phyloP scores from a whole-genome alignment of 37 sponge, comb jelly and placozoan species.

The Theonella swinhoei region DNA sequence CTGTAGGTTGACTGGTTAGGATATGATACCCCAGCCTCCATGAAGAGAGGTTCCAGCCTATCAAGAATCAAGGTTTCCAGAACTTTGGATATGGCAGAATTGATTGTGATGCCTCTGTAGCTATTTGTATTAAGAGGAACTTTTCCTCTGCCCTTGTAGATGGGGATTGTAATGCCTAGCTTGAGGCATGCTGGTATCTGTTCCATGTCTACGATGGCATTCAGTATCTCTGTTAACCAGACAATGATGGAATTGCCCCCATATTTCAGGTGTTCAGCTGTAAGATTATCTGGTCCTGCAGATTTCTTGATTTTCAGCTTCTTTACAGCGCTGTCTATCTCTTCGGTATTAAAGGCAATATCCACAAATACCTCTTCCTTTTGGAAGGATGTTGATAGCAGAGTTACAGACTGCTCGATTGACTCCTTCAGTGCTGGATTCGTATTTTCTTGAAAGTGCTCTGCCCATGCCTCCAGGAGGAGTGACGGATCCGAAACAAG shows the following conservation, averaged over 20 bases:
- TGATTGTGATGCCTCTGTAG: neutral
- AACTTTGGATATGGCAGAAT: neutral
- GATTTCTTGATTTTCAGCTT: neutral
- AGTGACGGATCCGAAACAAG: neutral
- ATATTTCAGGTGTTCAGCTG: slow-evolving; percentile 22
- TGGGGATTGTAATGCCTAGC: neutral
- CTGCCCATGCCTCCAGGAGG: neutral
- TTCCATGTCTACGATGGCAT: neutral
- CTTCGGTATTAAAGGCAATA: neutral
- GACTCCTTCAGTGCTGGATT: neutral
- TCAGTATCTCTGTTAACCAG: slow-evolving; percentile 3
- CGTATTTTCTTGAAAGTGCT: neutral
- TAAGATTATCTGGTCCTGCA: slow-evolving; percentile 15
- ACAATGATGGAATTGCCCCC: slow-evolving; percentile 17
- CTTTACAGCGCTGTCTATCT: neutral
- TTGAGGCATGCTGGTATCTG: neutral
- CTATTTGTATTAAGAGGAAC: neutral
- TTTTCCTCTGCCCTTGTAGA: neutral
- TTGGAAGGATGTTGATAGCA: neutral
- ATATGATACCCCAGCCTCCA: neutral
- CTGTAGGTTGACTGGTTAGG: no score
- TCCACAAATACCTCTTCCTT: neutral
- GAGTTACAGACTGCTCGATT: neutral
- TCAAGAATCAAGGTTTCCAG: neutral
- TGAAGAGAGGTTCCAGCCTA: neutral